phyloP scores from a whole-genome alignment of 2,113 vertebrate species.

The Phylloscopus trochilus region DNA sequence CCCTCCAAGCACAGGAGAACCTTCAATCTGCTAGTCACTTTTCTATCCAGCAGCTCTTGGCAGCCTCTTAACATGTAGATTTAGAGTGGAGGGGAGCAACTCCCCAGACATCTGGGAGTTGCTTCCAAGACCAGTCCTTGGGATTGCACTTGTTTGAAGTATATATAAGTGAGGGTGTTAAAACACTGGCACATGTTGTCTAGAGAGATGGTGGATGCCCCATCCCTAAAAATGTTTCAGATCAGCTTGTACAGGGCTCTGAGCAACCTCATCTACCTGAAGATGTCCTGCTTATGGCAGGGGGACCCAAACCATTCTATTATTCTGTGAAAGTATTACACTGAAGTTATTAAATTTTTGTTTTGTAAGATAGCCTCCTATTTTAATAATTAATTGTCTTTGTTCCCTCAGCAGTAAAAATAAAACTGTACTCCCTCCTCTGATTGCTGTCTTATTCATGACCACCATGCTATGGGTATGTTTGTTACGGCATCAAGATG shows the following conservation, averaged over 20 bases:
- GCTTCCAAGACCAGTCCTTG: background rate
- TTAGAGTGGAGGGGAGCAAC: background rate
- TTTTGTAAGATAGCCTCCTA: background rate
- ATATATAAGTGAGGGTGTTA: background rate
- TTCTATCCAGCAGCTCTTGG: background rate
- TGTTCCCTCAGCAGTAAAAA: background rate
- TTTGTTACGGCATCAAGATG: background rate
- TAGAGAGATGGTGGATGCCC: background rate
- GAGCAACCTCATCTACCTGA: background rate
- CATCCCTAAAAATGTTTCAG: background rate
- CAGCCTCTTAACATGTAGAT: background rate
- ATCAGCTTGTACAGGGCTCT: background rate
- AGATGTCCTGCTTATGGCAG: no score
- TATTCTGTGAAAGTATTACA: background rate
- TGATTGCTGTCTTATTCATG: background rate
- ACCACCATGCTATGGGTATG: rapidly evolving
- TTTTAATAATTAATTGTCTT: background rate
- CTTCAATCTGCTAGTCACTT: background rate
- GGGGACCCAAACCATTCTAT: background rate
- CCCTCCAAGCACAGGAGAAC: background rate
- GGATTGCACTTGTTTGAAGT: background rate
- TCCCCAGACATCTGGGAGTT: background rate
- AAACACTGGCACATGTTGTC: background rate
- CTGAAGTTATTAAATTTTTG: background rate
- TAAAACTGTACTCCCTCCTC: background rate